Evolutionary conservation across 2,113 vertebrate species (phyloP).

Genomic region (Urocynchramus pylzowi): DNA sequence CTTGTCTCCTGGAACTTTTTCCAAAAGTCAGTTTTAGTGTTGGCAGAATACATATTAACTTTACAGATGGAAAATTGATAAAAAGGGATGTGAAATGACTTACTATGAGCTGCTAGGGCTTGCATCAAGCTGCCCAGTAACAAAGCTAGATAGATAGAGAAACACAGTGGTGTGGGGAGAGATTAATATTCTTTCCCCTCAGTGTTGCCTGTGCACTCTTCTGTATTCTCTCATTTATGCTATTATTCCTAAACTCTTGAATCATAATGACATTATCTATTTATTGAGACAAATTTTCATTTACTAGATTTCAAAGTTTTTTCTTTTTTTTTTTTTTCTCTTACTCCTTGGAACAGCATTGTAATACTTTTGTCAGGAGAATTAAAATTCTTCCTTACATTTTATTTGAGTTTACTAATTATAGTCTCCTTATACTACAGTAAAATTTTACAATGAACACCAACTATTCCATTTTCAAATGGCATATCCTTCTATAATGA

Average conservation of each 20-base stretch:
- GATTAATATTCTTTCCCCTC: neutral
- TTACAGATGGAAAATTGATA: neutral
- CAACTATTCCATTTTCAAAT: neutral
- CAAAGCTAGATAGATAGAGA: neutral
- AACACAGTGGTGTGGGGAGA: accelerated
- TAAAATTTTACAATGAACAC: neutral
- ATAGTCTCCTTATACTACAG: neutral
- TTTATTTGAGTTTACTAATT: neutral
- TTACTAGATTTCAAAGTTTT: neutral
- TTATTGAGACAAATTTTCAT: neutral
- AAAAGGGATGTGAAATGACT: neutral
- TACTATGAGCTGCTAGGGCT: neutral
- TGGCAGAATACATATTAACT: neutral
- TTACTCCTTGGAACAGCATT: neutral
- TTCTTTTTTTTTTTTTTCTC: neutral
- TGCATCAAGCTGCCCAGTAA: neutral
- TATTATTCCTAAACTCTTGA: neutral
- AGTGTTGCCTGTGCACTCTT: neutral
- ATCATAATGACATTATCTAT: neutral
- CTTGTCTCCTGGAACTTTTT: neutral
- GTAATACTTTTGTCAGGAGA: neutral
- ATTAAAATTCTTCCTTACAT: neutral
- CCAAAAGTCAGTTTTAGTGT: neutral
- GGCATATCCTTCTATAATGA: neutral
- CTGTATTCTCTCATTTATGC: neutral